Evolutionary conservation across 2,888 invertebrate species (phyloP).

Genomic region (Hirtodrosophila duncani): DNA sequence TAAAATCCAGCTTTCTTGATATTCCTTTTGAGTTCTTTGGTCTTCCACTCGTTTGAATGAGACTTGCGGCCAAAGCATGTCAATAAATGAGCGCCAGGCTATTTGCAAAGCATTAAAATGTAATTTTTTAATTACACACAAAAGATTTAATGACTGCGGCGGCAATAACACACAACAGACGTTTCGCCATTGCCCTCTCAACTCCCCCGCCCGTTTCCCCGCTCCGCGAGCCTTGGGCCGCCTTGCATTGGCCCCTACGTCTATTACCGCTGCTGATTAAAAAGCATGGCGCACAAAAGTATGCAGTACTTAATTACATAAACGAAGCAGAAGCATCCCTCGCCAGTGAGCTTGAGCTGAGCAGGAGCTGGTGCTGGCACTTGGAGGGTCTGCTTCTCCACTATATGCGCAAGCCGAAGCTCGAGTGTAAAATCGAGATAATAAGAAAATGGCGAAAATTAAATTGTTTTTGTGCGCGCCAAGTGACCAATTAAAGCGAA

Average conservation of each 20-base stretch:
- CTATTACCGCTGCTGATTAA: constrained; percentile 44
- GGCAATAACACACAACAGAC: constrained; percentile 62
- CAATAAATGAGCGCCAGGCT: constrained; percentile 50
- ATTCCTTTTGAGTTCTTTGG: too few relatives aligned
- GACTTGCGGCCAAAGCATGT: constrained; percentile 29
- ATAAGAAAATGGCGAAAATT: constrained; percentile 71
- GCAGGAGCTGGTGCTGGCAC: constrained; percentile 4
- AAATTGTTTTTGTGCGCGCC: constrained; percentile 67
- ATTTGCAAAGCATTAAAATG: constrained; percentile 65
- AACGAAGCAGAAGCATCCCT: constrained; percentile 33
- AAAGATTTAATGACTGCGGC: constrained; percentile 68
- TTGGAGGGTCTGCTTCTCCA: constrained; percentile 19
- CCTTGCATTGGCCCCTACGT: too few relatives aligned
- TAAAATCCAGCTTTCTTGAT: too few relatives aligned
- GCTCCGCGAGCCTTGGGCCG: too few relatives aligned
- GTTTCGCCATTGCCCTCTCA: too few relatives aligned
- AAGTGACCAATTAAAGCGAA: constrained; percentile 67
- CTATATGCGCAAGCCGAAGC: constrained; percentile 21
- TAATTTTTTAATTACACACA: constrained; percentile 68
- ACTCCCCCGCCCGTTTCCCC: too few relatives aligned
- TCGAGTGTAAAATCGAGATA: constrained; percentile 62
- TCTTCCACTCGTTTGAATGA: too few relatives aligned
- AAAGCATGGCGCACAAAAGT: constrained; percentile 48
- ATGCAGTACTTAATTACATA: constrained; percentile 66
- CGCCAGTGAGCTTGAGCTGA: constrained; percentile 20